These are phyloP conservation scores for Agrotis exclamationis DNA, from an alignment of 2,888 invertebrate genomes.

Conservation along the genomic window DNA sequence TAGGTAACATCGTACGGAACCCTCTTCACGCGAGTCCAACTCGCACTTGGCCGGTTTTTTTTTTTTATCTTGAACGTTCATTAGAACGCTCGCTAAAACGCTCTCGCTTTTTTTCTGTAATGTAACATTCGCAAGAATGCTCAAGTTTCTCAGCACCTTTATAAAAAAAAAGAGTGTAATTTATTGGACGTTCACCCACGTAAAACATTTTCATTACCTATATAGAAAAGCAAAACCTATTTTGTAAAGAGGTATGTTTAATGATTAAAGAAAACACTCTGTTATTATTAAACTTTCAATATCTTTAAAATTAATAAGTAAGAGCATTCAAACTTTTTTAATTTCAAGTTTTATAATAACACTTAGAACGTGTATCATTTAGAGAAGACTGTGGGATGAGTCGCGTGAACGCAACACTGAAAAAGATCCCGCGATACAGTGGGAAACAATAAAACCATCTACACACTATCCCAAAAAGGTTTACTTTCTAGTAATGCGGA, in stretches of 20 bases:
- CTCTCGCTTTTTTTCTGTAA: no score
- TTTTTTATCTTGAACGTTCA: no score
- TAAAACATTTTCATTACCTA: conserved; percentile 4
- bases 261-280: conserved; percentile 5
- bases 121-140: no score
- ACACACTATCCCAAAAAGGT: conserved; percentile 78
- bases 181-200: background rate
- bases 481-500: conserved; percentile 83
- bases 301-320: conserved; percentile 8
- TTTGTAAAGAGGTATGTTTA: conserved; percentile 10
- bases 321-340: conserved; percentile 9
- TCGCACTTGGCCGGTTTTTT: no score
- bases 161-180: background rate
- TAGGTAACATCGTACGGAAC: no score
- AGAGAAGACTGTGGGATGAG: conserved; percentile 14
- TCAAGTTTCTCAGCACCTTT: no score
- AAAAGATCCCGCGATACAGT: conserved; percentile 57
- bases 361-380: conserved; percentile 21
- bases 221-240: background rate
- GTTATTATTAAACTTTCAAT: conserved; percentile 5
- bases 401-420: conserved; percentile 44
- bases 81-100: no score
- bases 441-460: conserved; percentile 74
- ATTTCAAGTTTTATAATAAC: conserved; percentile 27
- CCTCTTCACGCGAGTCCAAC: no score